phyloP scores from a whole-genome alignment of 1,140 invertebrate species.

The Drosophila melanogaster region DNA sequence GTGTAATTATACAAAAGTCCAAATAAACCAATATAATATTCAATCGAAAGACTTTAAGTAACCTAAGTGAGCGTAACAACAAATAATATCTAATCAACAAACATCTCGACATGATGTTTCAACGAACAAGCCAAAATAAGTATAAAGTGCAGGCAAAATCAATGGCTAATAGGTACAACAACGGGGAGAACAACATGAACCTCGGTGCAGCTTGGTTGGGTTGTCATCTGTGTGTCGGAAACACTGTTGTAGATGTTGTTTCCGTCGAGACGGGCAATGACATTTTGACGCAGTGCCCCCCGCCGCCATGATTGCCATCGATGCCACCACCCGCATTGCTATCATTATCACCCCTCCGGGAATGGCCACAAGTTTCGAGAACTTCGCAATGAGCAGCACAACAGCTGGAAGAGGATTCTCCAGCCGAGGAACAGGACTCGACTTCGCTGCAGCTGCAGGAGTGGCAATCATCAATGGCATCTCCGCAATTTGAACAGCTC shows the following conservation, averaged over 20 bases:
- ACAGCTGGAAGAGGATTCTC: constrained; percentile 27
- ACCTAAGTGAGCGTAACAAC: neutral
- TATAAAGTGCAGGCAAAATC: constrained; percentile 16
- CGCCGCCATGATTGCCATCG: constrained; percentile 1
- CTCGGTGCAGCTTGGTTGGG: constrained; percentile 66
- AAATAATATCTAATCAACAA: neutral
- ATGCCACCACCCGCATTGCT: constrained; percentile 7
- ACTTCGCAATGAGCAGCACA: constrained; percentile 38
- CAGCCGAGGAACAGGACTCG: constrained; percentile 49
- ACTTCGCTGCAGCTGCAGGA: constrained; percentile 55
- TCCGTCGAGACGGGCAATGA: constrained; percentile 22
- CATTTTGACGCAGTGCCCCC: constrained; percentile 8
- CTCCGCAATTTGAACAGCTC: constrained; percentile 33
- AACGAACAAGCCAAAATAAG: neutral
- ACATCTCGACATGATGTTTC: neutral
- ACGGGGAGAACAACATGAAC: constrained; percentile 68
- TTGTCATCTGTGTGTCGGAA: constrained; percentile 67
- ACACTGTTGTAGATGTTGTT: constrained; percentile 21
- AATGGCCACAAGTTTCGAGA: constrained; percentile 32
- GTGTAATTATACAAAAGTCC: no score
- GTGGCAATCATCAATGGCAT: constrained; percentile 37
- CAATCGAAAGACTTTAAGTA: no score
- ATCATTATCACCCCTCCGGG: constrained; percentile 11
- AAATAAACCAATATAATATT: neutral
- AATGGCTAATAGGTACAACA: constrained; percentile 19